phyloP scores from a whole-genome alignment of 2,797 vertebrate genomes.

The Mareca strepera region DNA sequence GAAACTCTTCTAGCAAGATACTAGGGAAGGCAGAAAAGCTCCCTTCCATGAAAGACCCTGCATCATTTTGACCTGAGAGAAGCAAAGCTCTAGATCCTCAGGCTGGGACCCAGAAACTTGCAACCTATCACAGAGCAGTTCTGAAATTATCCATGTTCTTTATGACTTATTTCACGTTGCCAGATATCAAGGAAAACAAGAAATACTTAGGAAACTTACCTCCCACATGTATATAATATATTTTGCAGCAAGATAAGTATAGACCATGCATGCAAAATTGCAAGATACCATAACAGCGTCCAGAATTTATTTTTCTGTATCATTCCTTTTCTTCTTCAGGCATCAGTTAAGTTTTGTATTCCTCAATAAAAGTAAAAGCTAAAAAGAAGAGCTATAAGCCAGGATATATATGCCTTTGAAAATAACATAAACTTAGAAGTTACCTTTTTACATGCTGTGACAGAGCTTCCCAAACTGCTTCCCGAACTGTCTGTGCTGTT shows the following conservation, averaged over 20 bases:
- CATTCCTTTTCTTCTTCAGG: background rate
- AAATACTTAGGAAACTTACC: background rate
- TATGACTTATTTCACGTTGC: background rate
- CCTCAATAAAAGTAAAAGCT: background rate
- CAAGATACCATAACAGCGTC: background rate
- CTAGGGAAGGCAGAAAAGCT: background rate
- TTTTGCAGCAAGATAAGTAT: background rate
- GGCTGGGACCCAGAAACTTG: background rate
- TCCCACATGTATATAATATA: background rate
- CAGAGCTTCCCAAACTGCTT: conserved; percentile 82
- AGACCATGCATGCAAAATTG: background rate
- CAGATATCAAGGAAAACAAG: background rate
- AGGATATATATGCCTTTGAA: background rate
- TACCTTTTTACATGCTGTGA: conserved; percentile 96
- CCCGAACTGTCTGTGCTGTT: conserved; percentile 77
- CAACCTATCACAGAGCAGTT: background rate
- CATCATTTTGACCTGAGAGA: background rate
- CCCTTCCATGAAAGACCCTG: background rate
- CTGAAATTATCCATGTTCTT: background rate
- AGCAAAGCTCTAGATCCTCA: background rate
- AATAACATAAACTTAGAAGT: background rate
- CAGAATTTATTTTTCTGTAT: background rate
- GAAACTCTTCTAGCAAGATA: background rate
- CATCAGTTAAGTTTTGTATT: background rate
- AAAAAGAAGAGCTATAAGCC: background rate